A percentile compares a stretch with the other conserved stretches of the same genome.
Conservation (phyloP, 1,140 invertebrate species). For the Heterodera schachtii region DNA sequence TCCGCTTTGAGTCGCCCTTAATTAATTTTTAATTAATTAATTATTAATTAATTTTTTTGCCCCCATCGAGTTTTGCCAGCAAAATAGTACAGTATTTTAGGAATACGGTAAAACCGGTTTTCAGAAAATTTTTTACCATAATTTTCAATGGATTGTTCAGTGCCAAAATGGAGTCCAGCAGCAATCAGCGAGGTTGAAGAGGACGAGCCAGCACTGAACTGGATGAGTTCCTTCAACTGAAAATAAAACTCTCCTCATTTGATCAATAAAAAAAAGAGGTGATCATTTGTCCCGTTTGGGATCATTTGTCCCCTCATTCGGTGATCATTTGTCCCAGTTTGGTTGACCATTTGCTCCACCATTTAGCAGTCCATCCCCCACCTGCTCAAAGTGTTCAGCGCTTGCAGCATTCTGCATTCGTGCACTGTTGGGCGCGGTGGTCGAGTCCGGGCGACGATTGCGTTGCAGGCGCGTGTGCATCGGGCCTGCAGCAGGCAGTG, state of each 20-base stretch:
- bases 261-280: no score
- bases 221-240: constrained; percentile 10
- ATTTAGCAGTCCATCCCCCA: neutral
- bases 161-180: neutral
- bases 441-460: neutral
- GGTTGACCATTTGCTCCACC: neutral
- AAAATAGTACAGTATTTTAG: no score
- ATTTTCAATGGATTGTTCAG: neutral
- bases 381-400: neutral
- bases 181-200: constrained; percentile 5
- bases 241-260: neutral
- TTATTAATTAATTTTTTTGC: no score
- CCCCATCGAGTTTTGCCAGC: no score
- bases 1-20: neutral
- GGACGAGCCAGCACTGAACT: constrained; percentile 7
- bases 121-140: neutral
- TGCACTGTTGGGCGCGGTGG: neutral
- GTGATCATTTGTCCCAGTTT: no score
- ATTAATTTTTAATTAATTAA: neutral
- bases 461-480: neutral
- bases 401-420: neutral
- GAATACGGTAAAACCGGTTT: no score
- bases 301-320: no score
- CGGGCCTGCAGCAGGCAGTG: neutral
- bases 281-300: no score